These are phyloP conservation scores for Ceratina australensis DNA, from an alignment of 1,140 invertebrate genomes.

Conservation along the genomic window DNA sequence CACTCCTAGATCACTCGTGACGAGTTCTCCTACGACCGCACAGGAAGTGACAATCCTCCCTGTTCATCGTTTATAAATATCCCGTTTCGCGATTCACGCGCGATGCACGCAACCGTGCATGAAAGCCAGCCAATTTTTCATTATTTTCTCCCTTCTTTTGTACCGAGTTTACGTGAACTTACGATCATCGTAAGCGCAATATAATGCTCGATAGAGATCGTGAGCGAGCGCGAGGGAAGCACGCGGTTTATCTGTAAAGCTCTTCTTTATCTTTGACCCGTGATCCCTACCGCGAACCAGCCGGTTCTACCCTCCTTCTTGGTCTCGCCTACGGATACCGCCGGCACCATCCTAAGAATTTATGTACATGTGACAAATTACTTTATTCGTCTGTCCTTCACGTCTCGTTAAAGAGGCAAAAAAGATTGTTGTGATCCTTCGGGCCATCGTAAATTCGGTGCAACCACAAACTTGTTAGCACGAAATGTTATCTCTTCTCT, in stretches of 20 bases:
- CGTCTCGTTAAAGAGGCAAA: background rate
- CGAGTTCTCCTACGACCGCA: constrained; percentile 56
- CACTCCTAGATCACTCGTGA: background rate
- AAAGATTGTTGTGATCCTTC: background rate
- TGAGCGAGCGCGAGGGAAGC: constrained; percentile 38
- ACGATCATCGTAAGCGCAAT: constrained; percentile 28
- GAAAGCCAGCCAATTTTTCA: constrained; percentile 21
- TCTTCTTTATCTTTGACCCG: constrained; percentile 50
- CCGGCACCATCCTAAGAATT: constrained; percentile 5
- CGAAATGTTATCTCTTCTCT: background rate
- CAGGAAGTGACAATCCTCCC: constrained; percentile 56
- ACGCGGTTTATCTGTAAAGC: constrained; percentile 46
- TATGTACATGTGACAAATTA: constrained; percentile 21
- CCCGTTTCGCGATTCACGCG: background rate
- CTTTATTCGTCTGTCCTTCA: constrained; percentile 3
- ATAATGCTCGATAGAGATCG: constrained; percentile 54
- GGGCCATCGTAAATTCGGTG: background rate
- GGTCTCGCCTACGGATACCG: background rate
- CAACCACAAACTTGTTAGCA: background rate
- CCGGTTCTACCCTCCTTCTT: constrained; percentile 28
- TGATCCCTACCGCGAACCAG: constrained; percentile 29
- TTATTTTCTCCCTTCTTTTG: constrained; percentile 1
- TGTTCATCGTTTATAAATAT: constrained; percentile 65
- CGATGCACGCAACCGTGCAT: background rate
- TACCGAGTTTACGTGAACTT: constrained; percentile 17